Conservation (phyloP, 1,140 invertebrate species). For the Aricia agestis region DNA sequence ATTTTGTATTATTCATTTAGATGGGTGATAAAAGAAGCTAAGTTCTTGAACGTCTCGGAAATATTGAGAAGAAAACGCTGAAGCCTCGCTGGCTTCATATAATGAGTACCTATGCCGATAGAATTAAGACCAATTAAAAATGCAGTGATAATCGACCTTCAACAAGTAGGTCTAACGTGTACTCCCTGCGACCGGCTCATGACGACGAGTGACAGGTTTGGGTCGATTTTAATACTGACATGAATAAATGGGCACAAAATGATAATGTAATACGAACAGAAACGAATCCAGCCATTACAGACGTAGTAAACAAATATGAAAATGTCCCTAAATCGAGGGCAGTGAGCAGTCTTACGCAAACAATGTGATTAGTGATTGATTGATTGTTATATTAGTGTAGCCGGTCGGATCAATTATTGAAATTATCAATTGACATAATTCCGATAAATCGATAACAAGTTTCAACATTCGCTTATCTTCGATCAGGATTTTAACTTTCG, state of each 20-base stretch:
- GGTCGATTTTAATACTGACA: not conserved
- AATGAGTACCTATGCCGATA: not conserved
- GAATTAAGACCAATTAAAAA: not conserved
- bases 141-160: not conserved
- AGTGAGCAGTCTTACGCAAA: not conserved
- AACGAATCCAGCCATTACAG: not conserved
- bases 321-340: constrained; percentile 7
- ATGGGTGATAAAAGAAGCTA: no score
- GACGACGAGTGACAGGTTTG: not conserved
- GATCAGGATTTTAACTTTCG: not conserved
- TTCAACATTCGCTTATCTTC: not conserved
- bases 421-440: constrained; percentile 12
- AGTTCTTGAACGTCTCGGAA: no score
- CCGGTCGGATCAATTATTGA: constrained; percentile 8
- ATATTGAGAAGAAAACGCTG: not conserved
- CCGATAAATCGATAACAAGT: constrained; percentile 6
- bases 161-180: not conserved
- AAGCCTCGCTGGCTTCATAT: not conserved
- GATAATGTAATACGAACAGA: not conserved
- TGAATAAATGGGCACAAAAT: not conserved
- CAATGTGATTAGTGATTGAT: constrained; percentile 13
- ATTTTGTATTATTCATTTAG: not conserved
- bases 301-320: constrained; percentile 6
- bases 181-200: not conserved
- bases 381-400: constrained; percentile 12